Base-by-base conservation (phyloP, 2,113 vertebrate species). In the Steatornis caripensis region DNA sequence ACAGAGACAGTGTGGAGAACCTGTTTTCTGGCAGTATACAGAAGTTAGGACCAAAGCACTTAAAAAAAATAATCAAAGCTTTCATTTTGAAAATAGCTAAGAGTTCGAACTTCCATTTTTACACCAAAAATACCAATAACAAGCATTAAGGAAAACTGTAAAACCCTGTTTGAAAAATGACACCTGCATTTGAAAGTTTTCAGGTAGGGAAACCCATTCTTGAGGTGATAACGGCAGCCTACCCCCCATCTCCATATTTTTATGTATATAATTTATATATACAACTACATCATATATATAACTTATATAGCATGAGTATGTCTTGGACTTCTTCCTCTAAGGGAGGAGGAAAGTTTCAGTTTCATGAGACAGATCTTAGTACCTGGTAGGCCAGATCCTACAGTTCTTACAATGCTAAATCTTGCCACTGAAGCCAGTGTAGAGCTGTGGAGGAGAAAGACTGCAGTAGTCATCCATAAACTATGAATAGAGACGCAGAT, bases 1-100 rank as follows among this genome's bases (percentile, higher is more conserved):
- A 96, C 82, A 93, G 93, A 97, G 78, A 82, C 84, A 97, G 85
- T 84, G 94, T 37, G 68, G 66, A 97, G 95, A 97, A 97, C 94
- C 95, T 97, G 93, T 96, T 95, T 95, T 97, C 97, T 97, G 97
- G 98, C 98, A 98, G 97, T 98, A 97, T 94, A 96, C 32, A 97
- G 96, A 98, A 98, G 96, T 96, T 95, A 97, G 94, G 97, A 97
- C 94, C 94, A 97, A 98, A 98, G 96, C 90, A 96, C 85, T 93
- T 89, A 6, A 94, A 97, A 94, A 95, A 96, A 66, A 89, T 84
- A 76, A 96, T 95, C 95, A 97, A 97, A 96, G 94, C 96, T 98
- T 97, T 96, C 93, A 86, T 96, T 97, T 93, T 96, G 91, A 98
- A 97, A 97, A 97, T 91, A 2, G 21, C 45, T 13, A 97, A 94